Evolutionary conservation across 2,113 vertebrate species (phyloP).

Genomic region (Danionella cerebrum): DNA sequence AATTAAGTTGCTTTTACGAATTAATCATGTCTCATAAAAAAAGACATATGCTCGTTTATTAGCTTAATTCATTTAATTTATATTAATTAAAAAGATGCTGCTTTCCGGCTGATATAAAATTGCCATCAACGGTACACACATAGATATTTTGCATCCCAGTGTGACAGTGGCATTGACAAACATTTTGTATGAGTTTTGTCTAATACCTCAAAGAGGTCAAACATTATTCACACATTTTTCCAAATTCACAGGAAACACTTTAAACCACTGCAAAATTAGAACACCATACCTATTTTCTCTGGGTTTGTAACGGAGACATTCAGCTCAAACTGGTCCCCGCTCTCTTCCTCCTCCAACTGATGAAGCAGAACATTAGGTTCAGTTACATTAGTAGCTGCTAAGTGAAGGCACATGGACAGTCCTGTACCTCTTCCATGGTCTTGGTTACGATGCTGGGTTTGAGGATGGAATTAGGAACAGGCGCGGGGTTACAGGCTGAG

Average conservation of each 20-base stretch:
- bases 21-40: too few species aligned
- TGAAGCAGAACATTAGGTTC: background rate
- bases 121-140: too few species aligned
- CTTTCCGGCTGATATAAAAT: too few species aligned
- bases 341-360: constrained; percentile 78
- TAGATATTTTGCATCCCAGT: too few species aligned
- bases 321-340: constrained; percentile 84
- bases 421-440: constrained; percentile 78
- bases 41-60: too few species aligned
- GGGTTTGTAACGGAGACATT: constrained; percentile 87
- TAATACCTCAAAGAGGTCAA: too few species aligned
- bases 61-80: too few species aligned
- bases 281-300: constrained; percentile 87
- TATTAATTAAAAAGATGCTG: too few species aligned
- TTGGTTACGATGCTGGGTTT: constrained; percentile 57
- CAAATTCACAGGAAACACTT: background rate
- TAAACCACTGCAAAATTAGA: background rate
- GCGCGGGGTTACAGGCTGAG: constrained; percentile 45
- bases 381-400: background rate
- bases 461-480: constrained; percentile 42
- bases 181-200: too few species aligned
- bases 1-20: too few species aligned
- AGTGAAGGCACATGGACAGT: background rate
- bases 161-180: too few species aligned
- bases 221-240: too few species aligned